phyloP scores from a whole-genome alignment of 2,113 vertebrate genomes.

The Sus scrofa region T2T-Sscrofa CM000826.6:116511501-116512000 shows the following conservation, averaged over 20 bases:
- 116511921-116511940: background rate
- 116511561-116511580: background rate
- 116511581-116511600: slow-evolving; percentile 63
- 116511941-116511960: slow-evolving; percentile 19
- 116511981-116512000: background rate
- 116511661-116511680: background rate
- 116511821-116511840: background rate
- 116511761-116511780: background rate
- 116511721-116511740: background rate
- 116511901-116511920: background rate
- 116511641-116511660: background rate
- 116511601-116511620: background rate
- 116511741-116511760: background rate
- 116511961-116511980: background rate
- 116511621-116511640: background rate
- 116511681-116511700: background rate
- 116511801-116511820: background rate
- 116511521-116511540: slow-evolving; percentile 94
- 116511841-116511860: background rate
- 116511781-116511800: background rate
- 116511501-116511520: slow-evolving; percentile 92
- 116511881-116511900: background rate
- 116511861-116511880: background rate
- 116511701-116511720: background rate
- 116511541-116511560: slow-evolving; percentile 56